Percentiles rank a stretch among this genome's conserved stretches.
Conservation (phyloP, 2,888 invertebrate genomes). For the Catocala sponsa region DNA sequence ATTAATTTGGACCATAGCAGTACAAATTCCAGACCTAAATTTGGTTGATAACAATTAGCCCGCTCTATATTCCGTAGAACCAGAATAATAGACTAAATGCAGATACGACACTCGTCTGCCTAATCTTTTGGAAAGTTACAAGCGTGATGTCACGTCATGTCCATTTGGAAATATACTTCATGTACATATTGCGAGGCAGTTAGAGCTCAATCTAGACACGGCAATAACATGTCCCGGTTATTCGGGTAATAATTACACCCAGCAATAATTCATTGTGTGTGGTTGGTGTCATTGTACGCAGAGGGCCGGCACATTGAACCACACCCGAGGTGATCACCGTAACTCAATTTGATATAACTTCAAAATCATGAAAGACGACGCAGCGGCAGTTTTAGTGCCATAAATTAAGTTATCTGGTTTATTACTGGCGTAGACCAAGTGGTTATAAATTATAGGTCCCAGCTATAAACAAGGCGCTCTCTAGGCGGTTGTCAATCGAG, state of each 20-base stretch:
- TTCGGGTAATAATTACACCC: constrained; percentile 23
- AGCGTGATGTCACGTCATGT: too few species aligned
- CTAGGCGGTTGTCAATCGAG: constrained; percentile 73
- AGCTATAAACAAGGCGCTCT: constrained; percentile 68
- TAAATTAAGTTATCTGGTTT: constrained; percentile 78
- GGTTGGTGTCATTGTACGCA: constrained; percentile 26
- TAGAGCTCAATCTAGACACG: not conserved
- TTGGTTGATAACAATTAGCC: too few species aligned
- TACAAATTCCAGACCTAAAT: too few species aligned
- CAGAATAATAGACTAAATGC: too few species aligned
- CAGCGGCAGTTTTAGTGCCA: constrained; percentile 65
- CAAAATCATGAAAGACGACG: constrained; percentile 63
- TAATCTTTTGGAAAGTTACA: too few species aligned
- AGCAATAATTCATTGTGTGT: constrained; percentile 28
- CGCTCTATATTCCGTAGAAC: too few species aligned
- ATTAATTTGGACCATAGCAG: too few species aligned
- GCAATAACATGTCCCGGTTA: constrained; percentile 15
- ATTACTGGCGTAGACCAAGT: constrained; percentile 71
- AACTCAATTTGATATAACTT: constrained; percentile 68
- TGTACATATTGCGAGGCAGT: not conserved
- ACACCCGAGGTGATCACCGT: constrained; percentile 63
- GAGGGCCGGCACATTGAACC: constrained; percentile 46
- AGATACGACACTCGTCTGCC: too few species aligned
- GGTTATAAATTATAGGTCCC: constrained; percentile 66
- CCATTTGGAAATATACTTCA: too few species aligned